A percentile compares a stretch with the other conserved stretches of the same genome.
phyloP scores from a whole-genome alignment of 1,140 invertebrate genomes.

The Sycobia sp. region DNA sequence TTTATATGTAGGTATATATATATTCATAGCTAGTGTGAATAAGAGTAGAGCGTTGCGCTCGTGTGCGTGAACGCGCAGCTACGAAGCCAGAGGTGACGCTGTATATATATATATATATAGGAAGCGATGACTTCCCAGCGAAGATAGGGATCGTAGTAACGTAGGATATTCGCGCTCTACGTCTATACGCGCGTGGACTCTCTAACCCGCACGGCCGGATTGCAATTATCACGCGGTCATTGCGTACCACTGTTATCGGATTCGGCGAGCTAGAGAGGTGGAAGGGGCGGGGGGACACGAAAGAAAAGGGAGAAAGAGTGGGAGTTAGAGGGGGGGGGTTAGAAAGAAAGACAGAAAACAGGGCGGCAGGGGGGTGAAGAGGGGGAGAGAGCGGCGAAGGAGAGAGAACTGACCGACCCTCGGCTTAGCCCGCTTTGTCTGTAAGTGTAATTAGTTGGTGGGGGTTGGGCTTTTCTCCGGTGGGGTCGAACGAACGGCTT shows the following conservation, averaged over 20 bases:
- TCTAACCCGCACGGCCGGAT: conserved; percentile 36
- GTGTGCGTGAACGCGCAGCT: neutral
- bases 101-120: too few species aligned
- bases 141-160: conserved; percentile 47
- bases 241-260: conserved; percentile 57
- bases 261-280: conserved; percentile 14
- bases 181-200: neutral
- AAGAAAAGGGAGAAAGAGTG: neutral
- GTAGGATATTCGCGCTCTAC: conserved; percentile 40
- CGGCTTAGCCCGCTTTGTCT: conserved; percentile 53
- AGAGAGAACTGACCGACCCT: conserved; percentile 48
- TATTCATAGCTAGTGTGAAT: too few species aligned
- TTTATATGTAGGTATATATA: too few species aligned
- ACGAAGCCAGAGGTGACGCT: conserved; percentile 34
- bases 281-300: too few species aligned
- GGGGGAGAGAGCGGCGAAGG: conserved; percentile 14
- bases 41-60: too few species aligned
- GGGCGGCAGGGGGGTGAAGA: neutral
- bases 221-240: conserved; percentile 61
- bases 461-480: conserved; percentile 48
- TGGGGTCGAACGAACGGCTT: neutral
- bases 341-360: conserved; percentile 24
- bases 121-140: conserved; percentile 56
- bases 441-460: conserved; percentile 62
- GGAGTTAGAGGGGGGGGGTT: conserved; percentile 14